Base-by-base conservation (phyloP, 2,888 invertebrate species). In the Emmelina monodactyla region DNA sequence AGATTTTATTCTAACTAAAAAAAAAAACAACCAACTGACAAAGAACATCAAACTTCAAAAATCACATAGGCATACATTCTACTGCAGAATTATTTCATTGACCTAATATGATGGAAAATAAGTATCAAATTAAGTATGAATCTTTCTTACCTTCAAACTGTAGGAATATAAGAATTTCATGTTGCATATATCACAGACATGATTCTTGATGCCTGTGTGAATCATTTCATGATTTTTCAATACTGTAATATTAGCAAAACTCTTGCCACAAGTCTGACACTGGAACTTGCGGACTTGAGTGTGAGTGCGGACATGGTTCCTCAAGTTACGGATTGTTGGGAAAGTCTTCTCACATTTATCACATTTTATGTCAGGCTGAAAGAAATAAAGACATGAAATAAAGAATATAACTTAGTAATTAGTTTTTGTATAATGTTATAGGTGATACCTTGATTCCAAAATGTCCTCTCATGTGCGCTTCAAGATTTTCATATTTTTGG, bases 221-320 rank as follows among this genome's bases (percentile, higher is more conserved):
- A 87, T 88, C 42, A 85, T 72, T 52, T 88, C 87, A 49, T 89
- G 89, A 48, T 88, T 88, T 50, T 84, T 84, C 32, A 89, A 59
- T 49, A 86, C 86, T 46, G 86, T 86, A 44, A 85, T 82, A 25
- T 86, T 86, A 0, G 84, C 85, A 51, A 86, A 87, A 50, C 83
- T 82, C 64, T 86, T 86, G 9, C 83, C 83, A 45, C 86, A 87
- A 2, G 71, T 73, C 30, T 78, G 70, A 45, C 86, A 87, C 41
- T 83, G 76, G 56, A 86, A 85, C 25, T 84, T 84, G 31, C 84
- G 73, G 22, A 75, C 62, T 10, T 85, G 85, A 1, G 79, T 82
- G 52, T 87, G 86, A 0, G 79, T 82, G 31, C 85, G 82, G 22
- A 68, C 69, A 49, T 87, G 86, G 45, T 84, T 85, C 42, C 83